phyloP scores from a whole-genome alignment of 2,797 vertebrate species.

The Tokudaia tokunoshimensis region DNA sequence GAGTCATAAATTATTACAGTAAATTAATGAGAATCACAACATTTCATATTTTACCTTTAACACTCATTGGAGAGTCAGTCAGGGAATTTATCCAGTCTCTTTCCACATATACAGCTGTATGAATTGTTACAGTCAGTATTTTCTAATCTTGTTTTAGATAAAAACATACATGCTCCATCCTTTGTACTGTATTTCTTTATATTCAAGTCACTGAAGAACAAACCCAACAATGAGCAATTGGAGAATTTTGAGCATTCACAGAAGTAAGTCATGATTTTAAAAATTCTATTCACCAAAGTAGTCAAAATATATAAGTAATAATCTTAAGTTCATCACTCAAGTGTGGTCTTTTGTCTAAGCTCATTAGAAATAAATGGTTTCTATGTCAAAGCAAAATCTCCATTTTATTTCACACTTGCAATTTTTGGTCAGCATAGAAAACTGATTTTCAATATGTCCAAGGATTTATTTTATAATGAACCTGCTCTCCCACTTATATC shows the following conservation, averaged over 20 bases:
- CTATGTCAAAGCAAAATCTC: background rate
- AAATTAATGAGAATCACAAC: background rate
- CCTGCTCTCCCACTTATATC: background rate
- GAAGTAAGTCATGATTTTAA: background rate
- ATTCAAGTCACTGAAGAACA: background rate
- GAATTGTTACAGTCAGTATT: rapidly evolving
- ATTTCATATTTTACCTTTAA: background rate
- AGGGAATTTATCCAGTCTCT: too few relatives aligned
- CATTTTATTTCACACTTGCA: background rate
- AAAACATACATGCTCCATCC: background rate
- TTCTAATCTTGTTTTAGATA: background rate
- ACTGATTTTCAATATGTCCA: background rate
- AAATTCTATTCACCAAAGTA: background rate
- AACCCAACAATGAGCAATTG: background rate
- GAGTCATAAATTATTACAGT: too few relatives aligned
- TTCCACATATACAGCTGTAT: too few relatives aligned
- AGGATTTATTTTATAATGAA: background rate
- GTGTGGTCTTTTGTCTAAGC: background rate
- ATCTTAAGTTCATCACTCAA: background rate
- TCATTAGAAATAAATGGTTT: background rate
- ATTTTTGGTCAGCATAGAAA: background rate
- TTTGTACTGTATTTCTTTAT: rapidly evolving
- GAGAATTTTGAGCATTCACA: background rate
- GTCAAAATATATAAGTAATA: background rate
- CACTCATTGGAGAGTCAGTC: too few relatives aligned